These are phyloP conservation scores for Drosophila cyrtoloma DNA, from an alignment of 2,888 invertebrate genomes.

Conservation along the genomic window DNA sequence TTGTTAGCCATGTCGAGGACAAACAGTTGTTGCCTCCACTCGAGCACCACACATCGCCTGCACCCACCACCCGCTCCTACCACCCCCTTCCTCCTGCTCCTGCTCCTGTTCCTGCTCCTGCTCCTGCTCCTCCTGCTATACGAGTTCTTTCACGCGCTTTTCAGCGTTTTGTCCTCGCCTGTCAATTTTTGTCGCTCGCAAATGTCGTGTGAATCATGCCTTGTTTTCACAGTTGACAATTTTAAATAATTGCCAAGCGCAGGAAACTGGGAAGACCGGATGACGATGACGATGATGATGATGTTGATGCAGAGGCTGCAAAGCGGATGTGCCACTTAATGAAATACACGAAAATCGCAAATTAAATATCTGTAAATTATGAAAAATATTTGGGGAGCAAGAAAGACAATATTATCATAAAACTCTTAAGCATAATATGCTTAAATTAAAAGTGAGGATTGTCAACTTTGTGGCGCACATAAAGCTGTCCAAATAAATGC, in stretches of 20 bases:
- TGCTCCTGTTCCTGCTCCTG: not conserved
- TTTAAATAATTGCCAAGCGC: slow-evolving; percentile 59
- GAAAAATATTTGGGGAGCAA: not conserved
- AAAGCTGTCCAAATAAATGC: not conserved
- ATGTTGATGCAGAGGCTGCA: not conserved
- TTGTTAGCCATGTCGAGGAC: slow-evolving; percentile 67
- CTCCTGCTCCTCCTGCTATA: not conserved
- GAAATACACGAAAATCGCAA: not conserved
- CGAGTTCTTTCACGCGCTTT: slow-evolving; percentile 10
- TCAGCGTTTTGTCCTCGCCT: slow-evolving; percentile 36
- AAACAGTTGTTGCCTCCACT: slow-evolving; percentile 20
- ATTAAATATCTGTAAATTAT: not conserved
- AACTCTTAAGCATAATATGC: not conserved
- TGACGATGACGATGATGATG: not conserved
- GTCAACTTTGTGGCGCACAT: not conserved
- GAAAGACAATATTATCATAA: not conserved
- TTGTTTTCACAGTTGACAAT: slow-evolving; percentile 70
- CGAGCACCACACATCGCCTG: not conserved
- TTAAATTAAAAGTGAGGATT: not conserved
- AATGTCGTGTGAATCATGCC: slow-evolving; percentile 57
- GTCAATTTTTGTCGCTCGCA: slow-evolving; percentile 48
- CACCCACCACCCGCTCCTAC: not conserved
- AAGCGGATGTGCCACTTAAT: slow-evolving; percentile 13
- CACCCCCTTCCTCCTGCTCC: not conserved
- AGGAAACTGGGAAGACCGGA: not conserved